Evolutionary conservation across 2,797 vertebrate genomes (phyloP), one percentile per base, ranked within the genome.

Genomic region (Pagetopsis macropterus): DNA sequence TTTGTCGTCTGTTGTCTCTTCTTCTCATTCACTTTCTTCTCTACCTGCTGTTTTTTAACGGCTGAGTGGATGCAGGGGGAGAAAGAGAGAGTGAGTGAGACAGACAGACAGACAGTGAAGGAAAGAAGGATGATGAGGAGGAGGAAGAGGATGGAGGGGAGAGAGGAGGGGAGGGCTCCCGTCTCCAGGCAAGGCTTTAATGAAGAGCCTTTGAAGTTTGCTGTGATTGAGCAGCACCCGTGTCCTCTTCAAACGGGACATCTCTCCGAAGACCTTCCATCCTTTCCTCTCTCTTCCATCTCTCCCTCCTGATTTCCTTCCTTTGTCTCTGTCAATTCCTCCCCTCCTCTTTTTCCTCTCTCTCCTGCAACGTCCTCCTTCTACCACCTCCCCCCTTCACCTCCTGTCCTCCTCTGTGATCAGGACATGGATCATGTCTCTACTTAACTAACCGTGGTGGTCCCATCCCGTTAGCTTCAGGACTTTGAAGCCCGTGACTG

Each of bases 201-300:
- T 90, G 86, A 91, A 88, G 78, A 81, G 83, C 71, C 85, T 93
- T 92, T 94, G 90, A 93, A 92, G 90, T 91, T 72, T 59, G 37
- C 80, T 68, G 75, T 82, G 84, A 91, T 90, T 87, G 90, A 92
- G 86, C 82, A 79, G 82, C 68, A 21, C 56, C 87, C 60, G 55
- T 69, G 83, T 90, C 84, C 65, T 82, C 83, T 86, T 89, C 81
- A 87, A 86, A 90, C 79, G 69, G 73, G 46, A 82, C 86, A 65
- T 84, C 70, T 54, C 81, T 72, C 75, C 33, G 49, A 79, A 81
- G 79, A 78, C 74, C 45, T 11, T 50, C 69, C 40, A 33, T 70
- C 65, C 44, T 74, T 75, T 76, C 69, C 71, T 70, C 75, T 79
- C 57, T 40, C 60, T 56, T 78, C 66, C 54, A 43, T 56, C 71